Evolutionary conservation across 1,140 invertebrate species (phyloP).

Genomic region (Trissolcus basalis): DNA sequence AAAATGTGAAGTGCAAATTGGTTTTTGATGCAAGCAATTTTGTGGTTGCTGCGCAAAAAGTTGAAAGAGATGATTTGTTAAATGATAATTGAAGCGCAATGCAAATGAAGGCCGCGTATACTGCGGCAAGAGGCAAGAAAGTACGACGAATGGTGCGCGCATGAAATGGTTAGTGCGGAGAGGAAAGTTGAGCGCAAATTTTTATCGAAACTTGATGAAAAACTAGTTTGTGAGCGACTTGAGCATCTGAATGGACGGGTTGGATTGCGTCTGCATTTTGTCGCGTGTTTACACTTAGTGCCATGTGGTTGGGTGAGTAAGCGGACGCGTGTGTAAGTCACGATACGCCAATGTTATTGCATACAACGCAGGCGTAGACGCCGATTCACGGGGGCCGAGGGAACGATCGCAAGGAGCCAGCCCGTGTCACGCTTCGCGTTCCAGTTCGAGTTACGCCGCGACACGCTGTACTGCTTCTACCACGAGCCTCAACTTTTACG

Average conservation of each 20-base stretch:
- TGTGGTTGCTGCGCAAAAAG: too few species aligned
- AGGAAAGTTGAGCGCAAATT: not conserved
- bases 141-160: too few species aligned
- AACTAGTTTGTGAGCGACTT: slow-evolving; percentile 4
- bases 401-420: slow-evolving; percentile 24
- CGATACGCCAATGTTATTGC: slow-evolving; percentile 22
- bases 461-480: slow-evolving; percentile 43
- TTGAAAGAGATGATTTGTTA: too few species aligned
- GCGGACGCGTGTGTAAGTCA: slow-evolving; percentile 38
- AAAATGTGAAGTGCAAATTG: too few species aligned
- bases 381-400: slow-evolving; percentile 13
- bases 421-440: slow-evolving; percentile 65
- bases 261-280: slow-evolving; percentile 14
- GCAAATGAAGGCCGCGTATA: too few species aligned
- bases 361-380: slow-evolving; percentile 37
- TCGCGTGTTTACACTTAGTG: slow-evolving; percentile 52
- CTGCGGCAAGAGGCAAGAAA: too few species aligned
- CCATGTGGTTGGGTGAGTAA: slow-evolving; percentile 41
- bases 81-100: too few species aligned
- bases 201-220: slow-evolving; percentile 7
- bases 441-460: slow-evolving; percentile 66
- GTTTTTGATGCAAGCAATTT: too few species aligned
- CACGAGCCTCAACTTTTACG: slow-evolving; percentile 14
- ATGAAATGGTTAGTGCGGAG: not conserved
- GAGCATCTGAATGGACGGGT: slow-evolving; percentile 16